Conservation (phyloP, 64 coral and sea anemone genomes). For the Dendrophyllia cribrosa region DNA sequence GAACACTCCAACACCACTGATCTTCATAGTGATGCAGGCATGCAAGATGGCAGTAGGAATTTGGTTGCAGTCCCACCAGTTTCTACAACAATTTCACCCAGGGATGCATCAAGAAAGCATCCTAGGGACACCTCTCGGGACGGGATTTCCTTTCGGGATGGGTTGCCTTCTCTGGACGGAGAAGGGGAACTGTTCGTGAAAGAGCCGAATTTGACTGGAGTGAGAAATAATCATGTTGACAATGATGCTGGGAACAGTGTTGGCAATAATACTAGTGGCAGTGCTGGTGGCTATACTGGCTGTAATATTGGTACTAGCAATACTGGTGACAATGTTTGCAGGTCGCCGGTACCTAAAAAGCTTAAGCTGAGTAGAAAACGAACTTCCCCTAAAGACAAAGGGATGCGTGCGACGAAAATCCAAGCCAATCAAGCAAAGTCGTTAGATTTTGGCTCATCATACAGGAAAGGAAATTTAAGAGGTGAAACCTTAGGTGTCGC, state of each 20-base stretch:
- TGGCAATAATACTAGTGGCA: not conserved
- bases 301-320: not conserved
- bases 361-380: constrained; percentile 18
- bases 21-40: not conserved
- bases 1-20: constrained; percentile 20
- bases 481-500: not conserved
- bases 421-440: not conserved
- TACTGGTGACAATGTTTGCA: not conserved
- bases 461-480: not conserved
- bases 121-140: not conserved
- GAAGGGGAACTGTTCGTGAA: not conserved
- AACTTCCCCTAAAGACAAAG: constrained; percentile 1
- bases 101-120: not conserved
- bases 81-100: not conserved
- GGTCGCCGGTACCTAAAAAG: constrained; percentile 25
- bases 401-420: not conserved
- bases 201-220: not conserved
- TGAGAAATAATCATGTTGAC: not conserved
- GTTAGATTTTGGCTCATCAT: not conserved
- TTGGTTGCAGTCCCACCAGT: not conserved
- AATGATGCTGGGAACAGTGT: not conserved
- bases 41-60: not conserved
- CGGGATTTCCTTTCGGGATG: not conserved
- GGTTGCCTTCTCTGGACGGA: not conserved
- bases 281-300: not conserved